Conservation (phyloP, 2,797 vertebrate species). For the Sebastes steindachneri region DNA sequence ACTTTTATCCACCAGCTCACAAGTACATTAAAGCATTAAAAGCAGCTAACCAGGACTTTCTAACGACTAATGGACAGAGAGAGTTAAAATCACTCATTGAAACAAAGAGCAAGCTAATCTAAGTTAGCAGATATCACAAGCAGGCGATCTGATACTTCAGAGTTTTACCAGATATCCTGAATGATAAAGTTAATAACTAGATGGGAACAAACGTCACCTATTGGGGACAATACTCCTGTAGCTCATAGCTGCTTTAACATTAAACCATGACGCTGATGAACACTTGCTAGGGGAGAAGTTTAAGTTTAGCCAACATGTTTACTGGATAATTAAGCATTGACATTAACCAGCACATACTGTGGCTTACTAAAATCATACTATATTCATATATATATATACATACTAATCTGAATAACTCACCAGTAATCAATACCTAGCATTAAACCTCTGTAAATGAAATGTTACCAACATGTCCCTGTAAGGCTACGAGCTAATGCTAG, state of each 20-base stretch:
- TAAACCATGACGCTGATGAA: slow-evolving; percentile 52
- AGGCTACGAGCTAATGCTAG: slow-evolving; percentile 37
- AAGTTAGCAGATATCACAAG: slow-evolving; percentile 17
- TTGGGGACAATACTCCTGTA: not conserved
- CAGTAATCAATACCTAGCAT: not conserved
- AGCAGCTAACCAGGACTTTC: not conserved
- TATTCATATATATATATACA: rapidly evolving
- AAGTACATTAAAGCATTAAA: rapidly evolving
- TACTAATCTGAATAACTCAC: rapidly evolving
- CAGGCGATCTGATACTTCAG: not conserved
- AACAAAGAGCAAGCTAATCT: slow-evolving; percentile 69
- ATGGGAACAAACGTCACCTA: not conserved
- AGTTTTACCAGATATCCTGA: rapidly evolving
- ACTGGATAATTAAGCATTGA: not conserved
- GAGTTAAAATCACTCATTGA: slow-evolving; percentile 5
- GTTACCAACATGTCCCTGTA: not conserved
- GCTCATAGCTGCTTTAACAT: slow-evolving; percentile 23
- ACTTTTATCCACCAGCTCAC: not conserved
- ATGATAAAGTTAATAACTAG: rapidly evolving
- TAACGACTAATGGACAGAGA: not conserved
- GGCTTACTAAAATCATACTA: rapidly evolving
- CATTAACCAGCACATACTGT: too few species aligned
- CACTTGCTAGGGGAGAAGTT: slow-evolving; percentile 27
- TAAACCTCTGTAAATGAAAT: not conserved
- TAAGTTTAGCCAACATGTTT: slow-evolving; percentile 29